These are phyloP conservation scores for Ia io DNA, from an alignment of 2,113 vertebrate species.

Conservation along the genomic window DNA sequence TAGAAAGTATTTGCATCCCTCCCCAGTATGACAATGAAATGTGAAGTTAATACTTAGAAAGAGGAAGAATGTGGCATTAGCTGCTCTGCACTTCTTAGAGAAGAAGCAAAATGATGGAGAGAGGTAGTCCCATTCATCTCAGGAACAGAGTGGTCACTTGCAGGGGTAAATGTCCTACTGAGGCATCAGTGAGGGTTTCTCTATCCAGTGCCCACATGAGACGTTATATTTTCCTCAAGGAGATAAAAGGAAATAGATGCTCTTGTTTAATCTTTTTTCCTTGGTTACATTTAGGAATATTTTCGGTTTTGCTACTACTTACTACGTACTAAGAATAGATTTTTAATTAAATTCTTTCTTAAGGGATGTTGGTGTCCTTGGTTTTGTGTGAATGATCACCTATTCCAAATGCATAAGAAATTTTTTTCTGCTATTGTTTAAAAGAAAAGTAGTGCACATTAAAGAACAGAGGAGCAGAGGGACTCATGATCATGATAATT, in stretches of 20 bases:
- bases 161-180: background rate
- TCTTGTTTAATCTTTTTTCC: conserved; percentile 1
- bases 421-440: conserved; percentile 47
- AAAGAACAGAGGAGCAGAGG: conserved; percentile 23
- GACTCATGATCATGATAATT: conserved; percentile 51
- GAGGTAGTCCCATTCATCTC: background rate
- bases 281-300: conserved; percentile 11
- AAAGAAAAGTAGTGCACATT: conserved; percentile 1
- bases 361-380: conserved; percentile 27
- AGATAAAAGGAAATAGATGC: background rate
- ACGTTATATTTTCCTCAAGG: conserved; percentile 1
- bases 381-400: conserved; percentile 46
- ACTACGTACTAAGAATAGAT: conserved; percentile 64
- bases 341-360: conserved; percentile 65
- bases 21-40: background rate
- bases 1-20: background rate
- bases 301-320: conserved; percentile 47
- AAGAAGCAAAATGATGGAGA: background rate
- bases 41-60: background rate
- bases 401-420: conserved; percentile 29
- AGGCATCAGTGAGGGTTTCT: background rate
- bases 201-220: background rate
- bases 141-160: background rate
- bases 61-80: background rate
- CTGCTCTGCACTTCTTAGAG: background rate